Conservation (phyloP, 2,888 invertebrate species). For the Trilocha varians region DNA sequence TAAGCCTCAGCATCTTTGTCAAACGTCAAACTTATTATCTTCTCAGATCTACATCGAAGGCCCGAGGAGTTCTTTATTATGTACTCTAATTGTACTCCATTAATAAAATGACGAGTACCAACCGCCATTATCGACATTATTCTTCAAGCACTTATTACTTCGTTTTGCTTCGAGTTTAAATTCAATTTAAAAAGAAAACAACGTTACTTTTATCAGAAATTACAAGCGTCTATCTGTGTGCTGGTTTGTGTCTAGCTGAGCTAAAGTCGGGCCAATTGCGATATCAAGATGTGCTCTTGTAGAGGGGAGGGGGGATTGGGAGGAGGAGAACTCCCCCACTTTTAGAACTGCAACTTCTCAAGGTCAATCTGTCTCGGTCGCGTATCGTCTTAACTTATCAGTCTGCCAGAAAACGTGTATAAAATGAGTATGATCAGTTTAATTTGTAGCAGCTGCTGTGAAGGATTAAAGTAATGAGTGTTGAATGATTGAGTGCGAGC, state of each 20-base stretch:
- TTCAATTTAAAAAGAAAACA: background rate
- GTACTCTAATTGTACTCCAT: background rate
- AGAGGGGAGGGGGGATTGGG: conserved; percentile 11
- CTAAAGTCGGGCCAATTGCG: conserved; percentile 7
- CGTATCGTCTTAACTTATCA: conserved; percentile 20
- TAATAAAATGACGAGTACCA: too few relatives aligned
- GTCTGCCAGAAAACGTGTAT: conserved; percentile 1
- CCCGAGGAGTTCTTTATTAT: background rate
- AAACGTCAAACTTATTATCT: conserved; percentile 6
- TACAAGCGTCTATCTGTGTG: background rate
- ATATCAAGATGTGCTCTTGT: conserved; percentile 1
- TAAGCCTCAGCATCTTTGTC: conserved; percentile 17
- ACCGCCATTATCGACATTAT: too few relatives aligned
- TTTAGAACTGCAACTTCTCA: conserved; percentile 46
- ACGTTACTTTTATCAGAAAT: background rate
- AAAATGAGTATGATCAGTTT: background rate
- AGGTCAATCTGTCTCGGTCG: conserved; percentile 43
- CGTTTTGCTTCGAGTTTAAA: too few relatives aligned
- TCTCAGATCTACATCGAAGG: background rate
- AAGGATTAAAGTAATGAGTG: too few relatives aligned
- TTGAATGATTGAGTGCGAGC: too few relatives aligned
- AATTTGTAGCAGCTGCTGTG: background rate
- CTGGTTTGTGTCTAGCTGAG: conserved; percentile 1
- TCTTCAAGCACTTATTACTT: too few relatives aligned
- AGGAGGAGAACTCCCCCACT: conserved; percentile 11